Base-by-base conservation (phyloP, 37 sponge, comb jelly and placozoan species). In the Lycopodina hypogea region DNA sequence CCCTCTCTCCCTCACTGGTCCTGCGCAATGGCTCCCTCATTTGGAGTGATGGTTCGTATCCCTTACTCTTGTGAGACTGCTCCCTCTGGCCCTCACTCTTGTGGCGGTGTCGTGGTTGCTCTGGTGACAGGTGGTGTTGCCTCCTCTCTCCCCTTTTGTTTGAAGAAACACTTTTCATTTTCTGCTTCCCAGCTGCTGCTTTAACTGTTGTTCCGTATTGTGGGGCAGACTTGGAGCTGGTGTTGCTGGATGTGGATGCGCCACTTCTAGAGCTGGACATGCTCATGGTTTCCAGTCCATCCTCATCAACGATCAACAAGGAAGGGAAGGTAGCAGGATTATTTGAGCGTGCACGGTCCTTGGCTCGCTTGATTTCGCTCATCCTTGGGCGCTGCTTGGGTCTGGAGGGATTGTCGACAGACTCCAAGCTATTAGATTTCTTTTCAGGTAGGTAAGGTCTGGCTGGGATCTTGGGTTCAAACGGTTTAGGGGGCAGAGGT, bases 351-450 rank as follows among this genome's bases (percentile, higher is more conserved):
- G 66, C 66, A 34, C 35, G 32, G 26, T 65, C 66, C 35, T 65
- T 65, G 18, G 78, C 78, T 8, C 67, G 33, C 9, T 24, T 40
- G 48, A 78, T 78, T 53, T 78, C 78, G 36, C 64, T 78, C 52
- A 22, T 29, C 2, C 78, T 60, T 19, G 78, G 78, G 64, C 78
- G 34, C 35, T 32, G 30, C n/a, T n/a, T 23, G 17, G 74, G 74
- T 26, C 56, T 51, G 18, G 40, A 45, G 19, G 74, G 74, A 34
- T 70, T 38, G 8, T 37, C 68, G 7, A 60, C 32, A 15, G 66
- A 32, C 59, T 58, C 26, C 48, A 45, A 4, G 8, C 48, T 9
- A 4, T 45, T 4, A 45, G 48, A n/a, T 45, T 45, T 45, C 9
- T 45, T 45, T 9, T 28, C 29, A n/a, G 61, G 61, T 4, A 45